Evolutionary conservation across 2,888 invertebrate genomes (phyloP), one percentile per base, ranked within the genome.

Genomic region (Agelastica alni): DNA sequence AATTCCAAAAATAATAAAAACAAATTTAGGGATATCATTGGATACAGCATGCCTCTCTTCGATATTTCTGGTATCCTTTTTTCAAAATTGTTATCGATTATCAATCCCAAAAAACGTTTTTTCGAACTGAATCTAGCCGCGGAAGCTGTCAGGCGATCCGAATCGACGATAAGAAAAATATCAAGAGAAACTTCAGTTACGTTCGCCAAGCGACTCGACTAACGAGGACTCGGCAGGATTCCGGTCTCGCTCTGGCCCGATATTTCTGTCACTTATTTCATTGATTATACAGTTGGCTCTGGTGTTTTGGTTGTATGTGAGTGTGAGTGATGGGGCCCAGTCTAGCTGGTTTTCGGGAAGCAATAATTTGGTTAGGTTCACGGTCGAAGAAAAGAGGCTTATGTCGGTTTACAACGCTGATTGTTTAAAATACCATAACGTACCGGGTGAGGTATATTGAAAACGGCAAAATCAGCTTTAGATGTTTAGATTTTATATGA

Each of bases 261-360:
- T 44, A 44, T 51, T 51, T 44, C 51, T 42, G 44, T 44, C 51
- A 37, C 42, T 51, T 51, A 44, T 51, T 43, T 37, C 49, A 49
- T 49, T 49, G 49, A 49, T 49, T 49, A 42, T 49, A 49, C 32
- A 32, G 39, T 39, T 28, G 30, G 28, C 28, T 45, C 13, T 45
- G n/a, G n/a, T n/a, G 45, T 45, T 32, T 45, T 30, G 18, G 31
- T 13, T 32, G 20, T 3, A 32, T n/a, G 32, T 30, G 32, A 22
- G 34, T 34, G 22, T 28, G 45, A 45, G 32, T n/a, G n/a, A n/a
- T n/a, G n/a, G n/a, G 45, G 34, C 22, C 45, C 45, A 20, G 44
- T 34, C 45, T 32, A 22, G 22, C 45, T 45, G 45, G 34, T 45
- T 45, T 45, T 45, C 20, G 22, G 34, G 34, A n/a, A 16, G 43